Base-by-base conservation (phyloP, 2,797 vertebrate genomes). In the Carcharodon carcharias region DNA sequence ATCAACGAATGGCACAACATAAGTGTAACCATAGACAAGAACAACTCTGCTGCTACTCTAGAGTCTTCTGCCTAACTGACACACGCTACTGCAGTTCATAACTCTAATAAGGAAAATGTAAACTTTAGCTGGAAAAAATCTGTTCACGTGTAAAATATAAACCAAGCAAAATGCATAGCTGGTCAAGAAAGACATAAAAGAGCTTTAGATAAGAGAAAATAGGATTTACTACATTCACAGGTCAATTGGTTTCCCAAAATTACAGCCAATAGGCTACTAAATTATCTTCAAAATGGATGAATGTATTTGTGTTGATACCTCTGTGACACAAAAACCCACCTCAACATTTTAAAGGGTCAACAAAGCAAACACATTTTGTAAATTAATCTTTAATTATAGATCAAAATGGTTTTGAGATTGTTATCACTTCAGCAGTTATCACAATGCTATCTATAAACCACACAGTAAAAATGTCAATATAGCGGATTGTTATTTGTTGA, bases 371-470 rank as follows among this genome's bases (percentile, higher is more conserved):
- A 73, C 11, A 31, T 54, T 73, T 95, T 71, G 50, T 26, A 73
- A 95, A 35, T 54, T 35, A 73, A 95, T 21, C 67, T 73, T 21
- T 54, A 95, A 35, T 95, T 73, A 73, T 11, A 95, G 35, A 95
- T 21, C 11, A 11, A 77, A 77, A 16, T 73, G 69, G 69, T 21
- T 95, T 95, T 95, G 94, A 95, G 94, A 95, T 95, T 71, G 82
- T 85, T 50, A 73, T 95, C 69, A 73, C 50, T 54, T 95, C 7
- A 95, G 45, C 45, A 50, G 45, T 50, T 50, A 12, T 18, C 67
- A 71, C 6, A 35, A 54, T 35, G 50, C 4, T 14, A 95, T 4
- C n/a, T 65, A 26, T 45, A 61, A 91, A 95, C 21, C 65, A 69
- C 67, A 11, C 9, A 26, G 8, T 67, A 67, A 95, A 31, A 54